phyloP scores from a whole-genome alignment of 2,797 vertebrate genomes.

The Sebastes itinus region DNA sequence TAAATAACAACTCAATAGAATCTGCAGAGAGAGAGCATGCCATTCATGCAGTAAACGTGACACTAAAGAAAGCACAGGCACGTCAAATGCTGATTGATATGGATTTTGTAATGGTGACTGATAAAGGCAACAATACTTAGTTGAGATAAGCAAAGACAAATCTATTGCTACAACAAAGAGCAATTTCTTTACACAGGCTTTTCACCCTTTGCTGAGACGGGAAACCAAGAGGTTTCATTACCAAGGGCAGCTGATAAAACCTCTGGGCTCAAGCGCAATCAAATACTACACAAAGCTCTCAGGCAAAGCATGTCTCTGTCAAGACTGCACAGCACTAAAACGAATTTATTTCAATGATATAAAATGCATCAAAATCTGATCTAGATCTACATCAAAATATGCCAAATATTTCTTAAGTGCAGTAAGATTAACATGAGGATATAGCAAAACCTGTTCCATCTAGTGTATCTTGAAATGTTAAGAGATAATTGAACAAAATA shows the following conservation, averaged over 20 bases:
- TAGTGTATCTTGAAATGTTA: not conserved
- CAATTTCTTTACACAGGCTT: conserved; percentile 52
- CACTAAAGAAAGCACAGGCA: not conserved
- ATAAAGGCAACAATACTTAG: conserved; percentile 53
- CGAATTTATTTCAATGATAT: not conserved
- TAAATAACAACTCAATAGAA: not conserved
- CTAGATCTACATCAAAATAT: not conserved
- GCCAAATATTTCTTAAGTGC: not conserved
- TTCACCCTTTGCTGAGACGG: conserved; percentile 40
- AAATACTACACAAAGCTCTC: conserved; percentile 39
- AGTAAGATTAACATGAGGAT: not conserved
- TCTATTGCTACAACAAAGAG: conserved; percentile 48
- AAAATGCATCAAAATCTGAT: not conserved
- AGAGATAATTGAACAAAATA: not conserved
- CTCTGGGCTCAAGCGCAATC: conserved; percentile 45
- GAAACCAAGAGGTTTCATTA: conserved; percentile 57
- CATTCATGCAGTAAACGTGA: conserved; percentile 1
- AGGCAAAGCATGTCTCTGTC: conserved; percentile 9
- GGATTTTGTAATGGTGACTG: conserved; percentile 50
- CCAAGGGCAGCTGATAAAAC: conserved; percentile 55
- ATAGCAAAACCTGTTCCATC: not conserved
- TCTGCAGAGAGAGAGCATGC: not conserved
- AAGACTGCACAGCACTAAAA: not conserved
- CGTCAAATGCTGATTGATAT: conserved; percentile 37
- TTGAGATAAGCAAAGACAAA: conserved; percentile 60